Conservation (phyloP, 2,797 vertebrate species). For the Fistularia commersonii region DNA sequence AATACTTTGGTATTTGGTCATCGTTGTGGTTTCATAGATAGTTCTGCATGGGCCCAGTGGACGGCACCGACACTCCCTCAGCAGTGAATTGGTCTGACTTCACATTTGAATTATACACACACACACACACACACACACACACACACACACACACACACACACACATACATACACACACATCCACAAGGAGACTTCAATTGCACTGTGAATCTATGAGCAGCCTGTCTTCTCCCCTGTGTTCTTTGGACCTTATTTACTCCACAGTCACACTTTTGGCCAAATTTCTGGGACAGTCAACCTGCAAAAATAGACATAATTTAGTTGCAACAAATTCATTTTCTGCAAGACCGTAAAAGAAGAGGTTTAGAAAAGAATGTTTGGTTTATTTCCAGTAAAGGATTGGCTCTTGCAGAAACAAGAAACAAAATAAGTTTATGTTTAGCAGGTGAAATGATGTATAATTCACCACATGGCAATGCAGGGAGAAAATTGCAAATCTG, state of each 20-base stretch:
- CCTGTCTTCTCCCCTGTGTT: slow-evolving; percentile 25
- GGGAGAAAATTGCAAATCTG: too few relatives aligned
- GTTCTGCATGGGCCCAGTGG: slow-evolving; percentile 28
- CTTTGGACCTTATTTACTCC: slow-evolving; percentile 71
- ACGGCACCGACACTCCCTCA: slow-evolving; percentile 40
- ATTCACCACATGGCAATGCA: too few relatives aligned
- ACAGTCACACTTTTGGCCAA: slow-evolving; percentile 97
- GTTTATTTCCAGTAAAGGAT: too few relatives aligned
- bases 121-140: slow-evolving; percentile 13
- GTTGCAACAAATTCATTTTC: too few relatives aligned
- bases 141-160: slow-evolving; percentile 21
- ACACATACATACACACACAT: slow-evolving; percentile 31
- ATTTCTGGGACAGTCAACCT: slow-evolving; percentile 97
- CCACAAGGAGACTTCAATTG: slow-evolving; percentile 38
- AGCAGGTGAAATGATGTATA: too few relatives aligned
- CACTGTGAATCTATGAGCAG: slow-evolving; percentile 50
- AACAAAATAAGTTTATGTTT: too few relatives aligned
- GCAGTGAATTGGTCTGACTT: slow-evolving; percentile 55
- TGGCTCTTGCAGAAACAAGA: too few relatives aligned
- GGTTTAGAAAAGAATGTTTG: too few relatives aligned
- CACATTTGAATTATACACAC: slow-evolving; percentile 54
- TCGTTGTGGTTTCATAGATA: slow-evolving; percentile 38
- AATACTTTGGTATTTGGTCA: slow-evolving; percentile 23
- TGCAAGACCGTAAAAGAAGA: too few relatives aligned
- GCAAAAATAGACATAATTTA: slow-evolving; percentile 25